These are phyloP conservation scores for Nansenia antarctica DNA, from an alignment of 2,113 vertebrate genomes.

Conservation along the genomic window DNA sequence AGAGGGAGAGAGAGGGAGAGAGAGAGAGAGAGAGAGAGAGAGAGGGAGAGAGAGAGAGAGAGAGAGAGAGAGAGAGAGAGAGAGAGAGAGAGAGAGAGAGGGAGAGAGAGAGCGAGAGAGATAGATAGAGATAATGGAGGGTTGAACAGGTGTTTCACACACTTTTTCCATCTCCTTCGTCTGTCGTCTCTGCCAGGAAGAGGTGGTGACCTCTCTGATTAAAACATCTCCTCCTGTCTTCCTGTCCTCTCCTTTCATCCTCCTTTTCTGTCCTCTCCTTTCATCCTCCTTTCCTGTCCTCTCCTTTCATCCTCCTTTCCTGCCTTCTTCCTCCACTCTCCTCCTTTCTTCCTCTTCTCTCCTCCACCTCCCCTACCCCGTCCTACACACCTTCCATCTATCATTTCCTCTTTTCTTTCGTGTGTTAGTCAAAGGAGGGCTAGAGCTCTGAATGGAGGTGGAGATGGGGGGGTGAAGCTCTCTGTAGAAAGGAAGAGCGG, in stretches of 20 bases:
- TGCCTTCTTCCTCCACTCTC: not conserved
- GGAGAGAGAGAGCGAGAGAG: no score
- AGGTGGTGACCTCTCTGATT: conserved; percentile 32
- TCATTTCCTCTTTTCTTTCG: conserved; percentile 20
- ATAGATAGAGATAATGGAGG: no score
- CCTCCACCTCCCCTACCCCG: not conserved
- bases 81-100: no score
- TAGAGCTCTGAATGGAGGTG: conserved; percentile 15
- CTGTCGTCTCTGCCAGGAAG: conserved; percentile 37
- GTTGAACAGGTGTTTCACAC: conserved; percentile 53
- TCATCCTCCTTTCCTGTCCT: not conserved
- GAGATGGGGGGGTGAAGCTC: conserved; percentile 9
- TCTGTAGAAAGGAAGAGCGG: no score
- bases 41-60: no score
- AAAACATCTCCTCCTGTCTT: conserved; percentile 7
- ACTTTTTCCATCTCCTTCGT: conserved; percentile 20
- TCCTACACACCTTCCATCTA: conserved; percentile 24
- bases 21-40: no score
- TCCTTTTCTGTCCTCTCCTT: conserved; percentile 23
- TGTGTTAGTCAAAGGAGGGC: conserved; percentile 29
- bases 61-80: no score
- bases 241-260: not conserved
- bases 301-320: conserved; percentile 15
- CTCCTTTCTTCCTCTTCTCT: not conserved
- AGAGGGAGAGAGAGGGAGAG: no score